Base-by-base conservation (phyloP, 2,797 vertebrate species). In the Gallinago stenura region DNA sequence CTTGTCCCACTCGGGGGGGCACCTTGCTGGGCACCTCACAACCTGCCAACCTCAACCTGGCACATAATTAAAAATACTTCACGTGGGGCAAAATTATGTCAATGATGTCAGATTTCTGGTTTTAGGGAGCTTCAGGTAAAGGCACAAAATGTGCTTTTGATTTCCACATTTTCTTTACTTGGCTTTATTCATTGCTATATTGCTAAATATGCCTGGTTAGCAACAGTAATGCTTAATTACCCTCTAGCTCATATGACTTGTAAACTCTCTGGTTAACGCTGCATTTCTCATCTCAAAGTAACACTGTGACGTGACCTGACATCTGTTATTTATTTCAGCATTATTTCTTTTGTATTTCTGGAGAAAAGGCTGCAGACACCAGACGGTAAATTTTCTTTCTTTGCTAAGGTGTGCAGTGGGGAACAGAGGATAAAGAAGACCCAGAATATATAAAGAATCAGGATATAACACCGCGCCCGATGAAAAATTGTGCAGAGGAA, bases 321-420 rank as follows among this genome's bases (percentile, higher is more conserved):
- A 89, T 62, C 56, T 65, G 41, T 39, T 78, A 86, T 92, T 90
- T 94, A 75, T 61, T 88, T 66, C 87, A 82, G 48, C 70, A 30
- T 87, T 91, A 56, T 73, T 82, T 72, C 51, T 62, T 89, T 54
- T 85, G 80, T 21, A 53, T 69, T 87, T 39, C 58, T 61, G 72
- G 43, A 83, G 62, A 86, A 91, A 89, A 95, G 66, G 7, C 73
- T 83, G 70, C 75, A 91, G 76, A 66, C 17, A 43, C 78, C n/a
- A 64, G 57, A 60, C 61, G 5, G 2, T 51, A 81, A 62, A 83
- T 66, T 81, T 53, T 33, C 26, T 45, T 76, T 41, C 45, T 80
- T 33, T 71, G 22, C 53, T 21, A 46, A 89, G 37, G 39, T 6
- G 5, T 61, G 50, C 62, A 51, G 45, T 33, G 56, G 56, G 91